Evolutionary conservation across 2,888 invertebrate genomes (phyloP).

Genomic region (Tryphoninae sp.): DNA sequence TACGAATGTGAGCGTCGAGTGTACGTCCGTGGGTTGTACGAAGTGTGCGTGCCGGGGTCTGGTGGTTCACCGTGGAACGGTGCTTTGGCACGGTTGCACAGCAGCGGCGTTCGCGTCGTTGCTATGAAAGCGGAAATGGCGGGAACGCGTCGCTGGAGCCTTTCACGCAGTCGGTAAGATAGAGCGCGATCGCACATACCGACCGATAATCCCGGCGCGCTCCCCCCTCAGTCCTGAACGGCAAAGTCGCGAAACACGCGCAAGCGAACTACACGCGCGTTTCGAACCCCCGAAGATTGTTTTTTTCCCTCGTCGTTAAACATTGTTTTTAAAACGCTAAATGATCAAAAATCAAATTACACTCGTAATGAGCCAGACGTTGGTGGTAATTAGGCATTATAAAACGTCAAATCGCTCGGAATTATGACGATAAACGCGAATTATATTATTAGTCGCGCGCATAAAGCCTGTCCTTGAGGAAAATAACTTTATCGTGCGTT

Average conservation of each 20-base stretch:
- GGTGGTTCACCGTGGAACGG: constrained; percentile 11
- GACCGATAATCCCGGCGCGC: constrained; percentile 60
- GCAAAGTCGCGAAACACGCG: constrained; percentile 55
- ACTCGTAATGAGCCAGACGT: background rate
- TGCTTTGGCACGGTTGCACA: constrained; percentile 20
- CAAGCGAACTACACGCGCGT: constrained; percentile 20
- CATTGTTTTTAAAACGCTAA: constrained; percentile 15
- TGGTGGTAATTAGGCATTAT: constrained; percentile 39
- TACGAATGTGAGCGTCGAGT: background rate
- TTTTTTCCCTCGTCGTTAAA: constrained; percentile 21
- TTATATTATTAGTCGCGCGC: constrained; percentile 41
- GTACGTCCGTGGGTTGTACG: no score
- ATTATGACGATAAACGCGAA: constrained; percentile 40
- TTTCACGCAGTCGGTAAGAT: constrained; percentile 71
- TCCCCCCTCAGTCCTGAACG: constrained; percentile 32
- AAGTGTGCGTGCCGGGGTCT: no score
- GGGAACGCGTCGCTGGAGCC: constrained; percentile 55
- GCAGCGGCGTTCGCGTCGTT: constrained; percentile 59
- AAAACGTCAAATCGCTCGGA: constrained; percentile 17
- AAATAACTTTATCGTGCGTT: constrained; percentile 61
- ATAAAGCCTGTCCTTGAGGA: constrained; percentile 22
- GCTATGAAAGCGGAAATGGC: constrained; percentile 62
- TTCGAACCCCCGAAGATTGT: constrained; percentile 17
- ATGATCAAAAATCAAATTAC: background rate
- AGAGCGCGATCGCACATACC: constrained; percentile 67